A percentile compares a stretch with the other conserved stretches of the same genome.
Evolutionary conservation across 2,888 invertebrate genomes (phyloP).

Genomic region (Oxyteleia sp.): DNA sequence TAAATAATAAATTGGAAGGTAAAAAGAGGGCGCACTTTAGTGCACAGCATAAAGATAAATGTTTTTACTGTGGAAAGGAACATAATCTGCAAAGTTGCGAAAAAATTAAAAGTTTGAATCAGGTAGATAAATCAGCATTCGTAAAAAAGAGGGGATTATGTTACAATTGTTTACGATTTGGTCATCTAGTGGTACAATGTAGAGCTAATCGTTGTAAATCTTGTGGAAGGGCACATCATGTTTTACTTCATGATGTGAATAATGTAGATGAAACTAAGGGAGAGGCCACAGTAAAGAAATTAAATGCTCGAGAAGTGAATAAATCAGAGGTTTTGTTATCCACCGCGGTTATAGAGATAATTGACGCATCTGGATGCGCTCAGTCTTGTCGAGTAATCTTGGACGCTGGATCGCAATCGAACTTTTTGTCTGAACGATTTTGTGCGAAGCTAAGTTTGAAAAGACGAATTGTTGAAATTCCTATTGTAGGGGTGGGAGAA

Average conservation of each 20-base stretch:
- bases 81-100: conserved; percentile 35
- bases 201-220: conserved; percentile 9
- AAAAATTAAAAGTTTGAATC: conserved; percentile 24
- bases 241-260: conserved; percentile 15
- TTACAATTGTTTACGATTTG: conserved; percentile 30
- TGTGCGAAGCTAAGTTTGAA: background rate
- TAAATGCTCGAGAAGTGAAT: background rate
- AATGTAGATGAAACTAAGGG: background rate
- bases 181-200: conserved; percentile 29
- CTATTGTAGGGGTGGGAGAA: conserved; percentile 2
- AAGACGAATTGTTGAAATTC: background rate
- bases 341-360: background rate
- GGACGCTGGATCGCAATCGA: conserved; percentile 24
- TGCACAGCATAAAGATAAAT: conserved; percentile 7
- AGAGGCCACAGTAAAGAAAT: background rate
- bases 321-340: conserved; percentile 1
- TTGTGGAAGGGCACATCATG: conserved; percentile 35
- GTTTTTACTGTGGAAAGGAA: conserved; percentile 26
- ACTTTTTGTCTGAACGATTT: conserved; percentile 16
- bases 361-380: background rate
- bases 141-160: conserved; percentile 37
- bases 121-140: conserved; percentile 12
- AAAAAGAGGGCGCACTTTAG: conserved; percentile 30
- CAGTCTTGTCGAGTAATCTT: conserved; percentile 20
- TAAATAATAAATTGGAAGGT: background rate